A percentile compares a stretch with the other conserved stretches of the same genome.
Conservation (phyloP, 2,797 vertebrate species). For the Micrastur ruficollis region DNA sequence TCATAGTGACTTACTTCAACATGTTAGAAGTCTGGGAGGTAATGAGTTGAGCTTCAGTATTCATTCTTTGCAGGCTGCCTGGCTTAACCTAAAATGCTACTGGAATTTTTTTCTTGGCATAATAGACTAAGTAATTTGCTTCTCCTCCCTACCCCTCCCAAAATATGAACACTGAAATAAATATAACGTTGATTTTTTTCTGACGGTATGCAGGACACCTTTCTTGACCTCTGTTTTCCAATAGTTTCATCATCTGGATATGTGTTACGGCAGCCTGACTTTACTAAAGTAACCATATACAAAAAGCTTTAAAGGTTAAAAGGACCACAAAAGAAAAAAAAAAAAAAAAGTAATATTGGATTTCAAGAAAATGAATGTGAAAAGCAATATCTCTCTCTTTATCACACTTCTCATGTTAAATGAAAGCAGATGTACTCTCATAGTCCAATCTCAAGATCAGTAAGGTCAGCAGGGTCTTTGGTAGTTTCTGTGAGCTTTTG, state of each 20-base stretch:
- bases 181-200: background rate
- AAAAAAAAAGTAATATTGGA: background rate
- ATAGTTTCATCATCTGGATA: background rate
- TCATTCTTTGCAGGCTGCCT: background rate
- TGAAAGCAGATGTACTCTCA: conserved; percentile 17
- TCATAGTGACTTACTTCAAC: background rate
- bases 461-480: background rate
- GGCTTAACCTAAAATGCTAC: background rate
- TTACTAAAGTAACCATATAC: background rate
- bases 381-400: background rate
- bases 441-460: background rate
- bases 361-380: background rate
- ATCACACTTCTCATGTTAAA: conserved; percentile 21
- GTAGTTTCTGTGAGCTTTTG: background rate
- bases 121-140: background rate
- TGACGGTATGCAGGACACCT: background rate
- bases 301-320: background rate
- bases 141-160: background rate
- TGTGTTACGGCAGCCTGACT: background rate
- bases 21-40: background rate
- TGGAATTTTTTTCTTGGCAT: background rate
- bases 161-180: background rate
- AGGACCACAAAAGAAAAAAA: background rate
- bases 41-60: background rate
- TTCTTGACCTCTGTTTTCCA: background rate